Conservation (phyloP, 2,888 invertebrate species). For the Pterobdella sp. region DNA sequence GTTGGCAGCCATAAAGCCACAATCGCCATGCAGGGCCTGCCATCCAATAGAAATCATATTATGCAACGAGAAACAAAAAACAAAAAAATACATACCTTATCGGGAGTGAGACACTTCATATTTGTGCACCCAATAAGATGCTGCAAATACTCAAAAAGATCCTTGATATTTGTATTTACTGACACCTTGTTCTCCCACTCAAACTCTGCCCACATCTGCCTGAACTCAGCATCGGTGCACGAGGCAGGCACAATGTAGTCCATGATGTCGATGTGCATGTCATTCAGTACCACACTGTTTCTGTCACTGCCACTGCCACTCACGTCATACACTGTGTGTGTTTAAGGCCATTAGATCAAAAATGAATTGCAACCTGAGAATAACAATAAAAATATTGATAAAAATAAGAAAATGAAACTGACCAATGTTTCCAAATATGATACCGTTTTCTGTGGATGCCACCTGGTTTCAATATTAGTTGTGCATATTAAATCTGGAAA, state of each 20-base stretch:
- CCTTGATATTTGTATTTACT: constrained; percentile 81
- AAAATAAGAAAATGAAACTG: constrained; percentile 34
- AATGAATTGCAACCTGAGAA: background rate
- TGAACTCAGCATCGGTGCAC: constrained; percentile 90
- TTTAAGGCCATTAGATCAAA: background rate
- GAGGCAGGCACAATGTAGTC: constrained; percentile 74
- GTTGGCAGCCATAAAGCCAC: constrained; percentile 99
- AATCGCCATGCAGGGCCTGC: constrained; percentile 86
- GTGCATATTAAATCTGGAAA: too few species aligned
- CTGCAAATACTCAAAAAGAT: constrained; percentile 81
- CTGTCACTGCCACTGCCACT: constrained; percentile 78
- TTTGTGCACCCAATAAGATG: constrained; percentile 89
- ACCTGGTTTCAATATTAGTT: too few species aligned
- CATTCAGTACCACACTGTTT: constrained; percentile 94
- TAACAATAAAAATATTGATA: background rate
- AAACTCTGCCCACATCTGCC: constrained; percentile 99
- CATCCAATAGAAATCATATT: background rate
- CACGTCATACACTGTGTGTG: constrained; percentile 77
- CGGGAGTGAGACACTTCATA: constrained; percentile 97
- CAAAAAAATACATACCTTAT: constrained; percentile 59
- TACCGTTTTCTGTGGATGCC: constrained; percentile 97
- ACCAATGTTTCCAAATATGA: constrained; percentile 98
- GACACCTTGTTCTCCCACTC: constrained; percentile 99
- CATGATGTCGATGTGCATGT: constrained; percentile 99
- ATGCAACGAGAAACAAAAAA: background rate